A percentile compares a stretch with the other conserved stretches of the same genome.
phyloP scores from a whole-genome alignment of 2,113 vertebrate genomes.

The Aldabrachelys gigantea region DNA sequence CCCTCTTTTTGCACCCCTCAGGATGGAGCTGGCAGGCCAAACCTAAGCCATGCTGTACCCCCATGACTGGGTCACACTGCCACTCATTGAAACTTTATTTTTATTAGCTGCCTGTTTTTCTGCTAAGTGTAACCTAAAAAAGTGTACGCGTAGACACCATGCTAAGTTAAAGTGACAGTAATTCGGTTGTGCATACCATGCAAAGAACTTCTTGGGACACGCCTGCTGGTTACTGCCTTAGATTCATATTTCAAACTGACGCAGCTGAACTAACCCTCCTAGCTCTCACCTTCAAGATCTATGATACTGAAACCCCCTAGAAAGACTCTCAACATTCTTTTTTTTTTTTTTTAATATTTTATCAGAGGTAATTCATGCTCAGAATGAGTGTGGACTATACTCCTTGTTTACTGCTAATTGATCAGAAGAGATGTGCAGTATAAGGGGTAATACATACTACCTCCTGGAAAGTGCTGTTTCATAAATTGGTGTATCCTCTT shows the following conservation, averaged over 20 bases:
- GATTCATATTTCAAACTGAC: background rate
- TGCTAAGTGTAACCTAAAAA: no score
- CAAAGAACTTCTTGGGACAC: background rate
- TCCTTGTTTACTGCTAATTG: background rate
- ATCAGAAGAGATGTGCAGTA: background rate
- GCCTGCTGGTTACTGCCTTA: background rate
- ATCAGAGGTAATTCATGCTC: background rate
- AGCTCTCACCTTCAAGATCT: background rate
- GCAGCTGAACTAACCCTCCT: background rate
- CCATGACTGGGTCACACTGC: no score
- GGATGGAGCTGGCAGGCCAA: no score
- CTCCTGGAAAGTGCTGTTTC: no score
- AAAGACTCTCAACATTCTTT: background rate
- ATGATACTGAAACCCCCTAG: background rate
- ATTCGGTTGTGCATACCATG: no score
- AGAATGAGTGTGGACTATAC: no score
- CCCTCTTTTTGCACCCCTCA: no score
- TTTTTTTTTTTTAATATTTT: background rate
- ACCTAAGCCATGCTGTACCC: no score
- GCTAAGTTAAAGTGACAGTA: no score
- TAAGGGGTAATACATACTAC: background rate
- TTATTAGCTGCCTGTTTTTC: no score
- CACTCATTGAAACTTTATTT: no score
- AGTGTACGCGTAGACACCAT: no score
- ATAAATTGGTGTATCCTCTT: background rate